These are phyloP conservation scores for fruit fly (Drosophila melanogaster) DNA, from an alignment of 1,140 invertebrate species.

Conservation along the genomic window DNA sequence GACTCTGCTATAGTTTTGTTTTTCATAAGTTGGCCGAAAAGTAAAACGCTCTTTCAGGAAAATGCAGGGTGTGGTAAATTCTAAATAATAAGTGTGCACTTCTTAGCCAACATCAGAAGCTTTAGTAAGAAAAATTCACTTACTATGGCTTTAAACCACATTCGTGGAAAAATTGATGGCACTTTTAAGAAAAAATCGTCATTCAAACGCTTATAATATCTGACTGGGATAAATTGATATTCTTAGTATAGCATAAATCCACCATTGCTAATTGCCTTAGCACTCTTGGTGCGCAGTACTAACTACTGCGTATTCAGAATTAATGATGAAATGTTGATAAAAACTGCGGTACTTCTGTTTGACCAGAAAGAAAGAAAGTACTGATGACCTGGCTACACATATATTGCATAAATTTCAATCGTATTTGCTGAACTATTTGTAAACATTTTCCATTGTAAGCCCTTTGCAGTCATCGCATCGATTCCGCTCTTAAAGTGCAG, in stretches of 20 bases:
- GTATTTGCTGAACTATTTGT: constrained; percentile 62
- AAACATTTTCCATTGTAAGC: constrained; percentile 27
- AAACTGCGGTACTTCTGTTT: neutral
- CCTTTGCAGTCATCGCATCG: neutral
- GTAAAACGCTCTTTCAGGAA: constrained; percentile 25
- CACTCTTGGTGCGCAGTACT: too few relatives aligned
- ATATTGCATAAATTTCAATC: constrained; percentile 16
- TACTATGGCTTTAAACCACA: too few relatives aligned
- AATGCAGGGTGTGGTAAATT: neutral
- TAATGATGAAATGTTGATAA: neutral
- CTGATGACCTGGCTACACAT: constrained; percentile 1
- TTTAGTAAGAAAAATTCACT: too few relatives aligned
- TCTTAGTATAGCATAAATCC: too few relatives aligned
- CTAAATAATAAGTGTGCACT: neutral
- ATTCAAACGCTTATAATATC: too few relatives aligned
- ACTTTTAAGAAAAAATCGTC: too few relatives aligned
- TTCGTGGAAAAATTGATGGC: too few relatives aligned
- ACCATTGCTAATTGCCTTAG: too few relatives aligned
- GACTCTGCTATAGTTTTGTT: constrained; percentile 40
- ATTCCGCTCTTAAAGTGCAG: constrained; percentile 18
- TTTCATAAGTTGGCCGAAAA: constrained; percentile 56
- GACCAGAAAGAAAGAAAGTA: neutral
- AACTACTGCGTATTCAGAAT: neutral
- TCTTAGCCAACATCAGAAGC: too few relatives aligned
- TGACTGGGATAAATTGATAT: too few relatives aligned